phyloP scores from a whole-genome alignment of 2,888 invertebrate genomes.

The Drosophila melanosoma region DNA sequence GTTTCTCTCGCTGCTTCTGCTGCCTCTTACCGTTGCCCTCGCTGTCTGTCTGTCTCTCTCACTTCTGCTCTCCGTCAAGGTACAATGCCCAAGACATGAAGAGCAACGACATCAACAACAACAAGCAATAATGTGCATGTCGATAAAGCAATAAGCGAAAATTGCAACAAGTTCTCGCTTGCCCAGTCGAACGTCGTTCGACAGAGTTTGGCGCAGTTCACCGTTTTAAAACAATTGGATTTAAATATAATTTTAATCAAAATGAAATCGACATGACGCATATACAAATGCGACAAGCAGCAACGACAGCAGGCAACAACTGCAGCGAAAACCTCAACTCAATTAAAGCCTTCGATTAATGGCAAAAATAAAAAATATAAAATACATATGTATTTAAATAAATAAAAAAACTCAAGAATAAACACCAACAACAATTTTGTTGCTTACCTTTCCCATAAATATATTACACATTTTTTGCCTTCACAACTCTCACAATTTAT shows the following conservation, averaged over 20 bases:
- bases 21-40: background rate
- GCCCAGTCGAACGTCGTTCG: slow-evolving; percentile 13
- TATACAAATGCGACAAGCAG: slow-evolving; percentile 31
- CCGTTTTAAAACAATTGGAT: slow-evolving; percentile 64
- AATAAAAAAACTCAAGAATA: slow-evolving; percentile 37
- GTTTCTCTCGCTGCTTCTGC: background rate
- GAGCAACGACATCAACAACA: slow-evolving; percentile 21
- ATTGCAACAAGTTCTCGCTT: slow-evolving; percentile 72
- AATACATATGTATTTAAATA: slow-evolving; percentile 25
- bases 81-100: slow-evolving; percentile 40
- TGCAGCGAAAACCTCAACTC: slow-evolving; percentile 60
- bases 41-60: background rate
- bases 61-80: slow-evolving; percentile 26
- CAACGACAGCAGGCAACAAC: slow-evolving; percentile 19
- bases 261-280: slow-evolving; percentile 56
- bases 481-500: slow-evolving; percentile 39
- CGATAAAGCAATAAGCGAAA: slow-evolving; percentile 76
- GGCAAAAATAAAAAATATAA: slow-evolving; percentile 40
- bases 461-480: slow-evolving; percentile 29
- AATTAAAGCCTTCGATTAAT: slow-evolving; percentile 65
- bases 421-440: slow-evolving; percentile 36
- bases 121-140: slow-evolving; percentile 27
- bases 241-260: slow-evolving; percentile 69
- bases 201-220: slow-evolving; percentile 26
- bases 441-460: slow-evolving; percentile 53